Evolutionary conservation across 2,113 vertebrate species (phyloP).

Genomic region (Platichthys flesus): DNA sequence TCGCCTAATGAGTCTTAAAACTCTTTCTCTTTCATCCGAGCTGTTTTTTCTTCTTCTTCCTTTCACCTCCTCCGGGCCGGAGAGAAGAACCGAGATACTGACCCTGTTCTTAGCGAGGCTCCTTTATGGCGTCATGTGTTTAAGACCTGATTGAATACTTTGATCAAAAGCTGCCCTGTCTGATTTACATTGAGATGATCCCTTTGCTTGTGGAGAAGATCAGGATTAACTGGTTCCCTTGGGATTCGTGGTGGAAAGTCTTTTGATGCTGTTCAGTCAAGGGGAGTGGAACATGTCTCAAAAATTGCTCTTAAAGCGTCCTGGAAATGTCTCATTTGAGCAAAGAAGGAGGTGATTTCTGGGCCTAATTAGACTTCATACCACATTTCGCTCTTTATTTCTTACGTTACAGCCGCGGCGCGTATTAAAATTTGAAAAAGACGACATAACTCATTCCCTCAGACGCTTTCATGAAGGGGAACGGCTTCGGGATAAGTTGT

Average conservation of each 20-base stretch:
- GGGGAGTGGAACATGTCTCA: constrained; percentile 66
- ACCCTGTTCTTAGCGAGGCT: constrained; percentile 53
- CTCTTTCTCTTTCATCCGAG: constrained; percentile 2
- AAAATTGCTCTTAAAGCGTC: constrained; percentile 55
- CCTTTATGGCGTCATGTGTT: constrained; percentile 60
- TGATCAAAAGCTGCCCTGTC: constrained; percentile 80
- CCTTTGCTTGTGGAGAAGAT: constrained; percentile 79
- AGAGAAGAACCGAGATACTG: constrained; percentile 41
- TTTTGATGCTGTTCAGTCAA: constrained; percentile 82
- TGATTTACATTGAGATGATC: constrained; percentile 83
- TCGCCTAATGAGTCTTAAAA: background rate
- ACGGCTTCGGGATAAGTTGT: constrained; percentile 28
- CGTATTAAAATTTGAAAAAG: constrained; percentile 21
- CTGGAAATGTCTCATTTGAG: constrained; percentile 54
- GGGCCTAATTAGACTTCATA: constrained; percentile 27
- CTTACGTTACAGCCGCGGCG: constrained; percentile 1
- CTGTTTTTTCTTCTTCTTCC: background rate
- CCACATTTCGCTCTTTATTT: background rate
- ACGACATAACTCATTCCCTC: constrained; percentile 23
- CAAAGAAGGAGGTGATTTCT: constrained; percentile 25
- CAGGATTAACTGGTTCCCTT: constrained; percentile 79
- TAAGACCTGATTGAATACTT: constrained; percentile 72
- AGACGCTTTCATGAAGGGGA: constrained; percentile 13
- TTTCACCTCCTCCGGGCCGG: background rate
- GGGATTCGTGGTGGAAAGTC: constrained; percentile 68